Evolutionary conservation across 2,888 invertebrate genomes (phyloP), one percentile per base, ranked within the genome.

Genomic region (Drosophila melanosoma): DNA sequence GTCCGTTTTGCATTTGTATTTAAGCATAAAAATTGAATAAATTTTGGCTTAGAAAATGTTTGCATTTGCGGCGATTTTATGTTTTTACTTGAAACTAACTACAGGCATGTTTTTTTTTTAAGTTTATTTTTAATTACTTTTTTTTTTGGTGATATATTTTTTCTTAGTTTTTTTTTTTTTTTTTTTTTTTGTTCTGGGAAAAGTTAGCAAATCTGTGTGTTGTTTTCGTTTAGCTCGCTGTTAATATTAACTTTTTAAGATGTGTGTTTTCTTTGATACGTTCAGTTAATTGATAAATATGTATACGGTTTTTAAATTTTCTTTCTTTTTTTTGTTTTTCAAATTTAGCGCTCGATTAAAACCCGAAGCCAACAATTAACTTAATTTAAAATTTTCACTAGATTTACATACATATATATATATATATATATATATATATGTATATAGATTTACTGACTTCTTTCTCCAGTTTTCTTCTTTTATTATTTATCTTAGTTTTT

Each of bases 31-130:
- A 86, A 79, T 79, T 74, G 12, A 62, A 82, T 89, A 87, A 84
- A 87, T 87, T 87, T 87, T 87, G 90, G 87, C 87, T 86, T 89
- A 85, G 79, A 87, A 87, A 87, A 81, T 69, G 63, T 23, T 45
- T 45, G 45, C 45, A 45, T 15, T 23, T 15, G 45, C 45, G 15
- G 15, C 45, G 45, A 45, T 29, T 87, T 60, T 66, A 74, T 77
- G 36, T 67, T 69, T 71, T 78, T 81, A 76, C 65, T 84, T 89
- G 85, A 70, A 87, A 84, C 91, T 91, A 91, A 85, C 91, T 91
- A 91, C 90, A 89, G 90, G 88, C 91, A 59, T 56, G 52, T 49
- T 40, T 56, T 56, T 54, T 49, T 40, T 56, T 54, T 23, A 49
- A 23, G 58, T 53, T 7, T 20, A 49, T 23, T 49, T 33, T 67